Conservation (phyloP, 2,113 vertebrate genomes). For the Todiramphus saurophagus region DNA sequence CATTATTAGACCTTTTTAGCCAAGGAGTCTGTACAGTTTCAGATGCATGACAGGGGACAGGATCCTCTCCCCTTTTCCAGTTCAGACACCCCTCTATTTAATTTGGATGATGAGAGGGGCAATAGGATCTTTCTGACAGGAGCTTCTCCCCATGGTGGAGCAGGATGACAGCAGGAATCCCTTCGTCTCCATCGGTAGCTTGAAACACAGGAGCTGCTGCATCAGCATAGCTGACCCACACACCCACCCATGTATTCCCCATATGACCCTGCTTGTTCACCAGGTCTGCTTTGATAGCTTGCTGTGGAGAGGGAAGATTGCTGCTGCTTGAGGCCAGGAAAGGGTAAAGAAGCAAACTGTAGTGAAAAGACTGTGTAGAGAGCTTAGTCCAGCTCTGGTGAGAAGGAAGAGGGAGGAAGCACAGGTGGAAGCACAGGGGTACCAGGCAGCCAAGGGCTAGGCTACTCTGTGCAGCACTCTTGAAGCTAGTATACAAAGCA, state of each 20-base stretch:
- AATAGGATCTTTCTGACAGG: background rate
- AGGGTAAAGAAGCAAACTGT: background rate
- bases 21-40: background rate
- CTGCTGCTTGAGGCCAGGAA: background rate
- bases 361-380: background rate
- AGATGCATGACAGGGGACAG: background rate
- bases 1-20: background rate
- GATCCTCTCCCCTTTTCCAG: background rate
- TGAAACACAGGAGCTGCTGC: background rate
- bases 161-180: background rate
- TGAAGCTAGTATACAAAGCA: background rate
- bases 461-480: background rate
- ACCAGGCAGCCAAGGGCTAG: background rate
- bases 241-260: background rate
- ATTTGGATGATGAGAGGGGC: background rate
- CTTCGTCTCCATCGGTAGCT: background rate
- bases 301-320: background rate
- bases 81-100: background rate
- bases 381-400: background rate
- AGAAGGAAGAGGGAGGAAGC: background rate
- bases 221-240: background rate
- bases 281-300: background rate
- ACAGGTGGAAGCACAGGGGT: background rate
- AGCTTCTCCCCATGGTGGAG: background rate
- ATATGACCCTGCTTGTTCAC: background rate